These are phyloP conservation scores for Masticophis lateralis DNA, from an alignment of 2,797 vertebrate genomes.

Conservation along the genomic window DNA sequence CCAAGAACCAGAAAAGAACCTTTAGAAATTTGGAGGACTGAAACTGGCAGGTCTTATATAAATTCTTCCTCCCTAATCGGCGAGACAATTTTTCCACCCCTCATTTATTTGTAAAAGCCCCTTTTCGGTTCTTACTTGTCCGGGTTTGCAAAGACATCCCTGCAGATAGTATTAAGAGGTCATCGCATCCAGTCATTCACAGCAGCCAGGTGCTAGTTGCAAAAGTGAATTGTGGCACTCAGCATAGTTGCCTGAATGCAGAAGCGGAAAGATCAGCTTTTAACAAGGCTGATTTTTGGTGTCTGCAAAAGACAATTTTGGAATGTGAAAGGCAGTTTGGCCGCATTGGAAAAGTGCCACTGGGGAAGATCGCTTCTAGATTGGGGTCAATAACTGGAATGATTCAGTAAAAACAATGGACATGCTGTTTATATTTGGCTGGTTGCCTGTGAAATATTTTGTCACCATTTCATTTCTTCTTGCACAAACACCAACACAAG, in stretches of 20 bases:
- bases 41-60: slow-evolving; percentile 24
- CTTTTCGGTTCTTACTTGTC: neutral
- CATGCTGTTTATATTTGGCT: slow-evolving; percentile 39
- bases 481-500: neutral
- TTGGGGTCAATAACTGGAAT: slow-evolving; percentile 6
- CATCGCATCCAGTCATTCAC: slow-evolving; percentile 40
- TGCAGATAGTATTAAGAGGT: slow-evolving; percentile 59
- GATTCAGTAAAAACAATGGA: slow-evolving; percentile 12
- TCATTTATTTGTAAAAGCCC: slow-evolving; percentile 60
- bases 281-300: slow-evolving; percentile 33
- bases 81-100: slow-evolving; percentile 36
- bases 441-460: slow-evolving; percentile 45
- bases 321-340: slow-evolving; percentile 13
- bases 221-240: slow-evolving; percentile 47
- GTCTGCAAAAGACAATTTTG: slow-evolving; percentile 36
- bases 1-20: neutral
- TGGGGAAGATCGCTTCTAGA: neutral
- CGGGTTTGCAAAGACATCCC: slow-evolving; percentile 33
- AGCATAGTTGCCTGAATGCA: slow-evolving; percentile 30
- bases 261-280: slow-evolving; percentile 33
- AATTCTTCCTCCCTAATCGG: slow-evolving; percentile 29
- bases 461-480: slow-evolving; percentile 28
- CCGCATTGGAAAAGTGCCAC: neutral
- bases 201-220: slow-evolving; percentile 22
- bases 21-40: slow-evolving; percentile 23